phyloP scores from a whole-genome alignment of 2,888 invertebrate species.

The Peribatodes rhomboidaria region DNA sequence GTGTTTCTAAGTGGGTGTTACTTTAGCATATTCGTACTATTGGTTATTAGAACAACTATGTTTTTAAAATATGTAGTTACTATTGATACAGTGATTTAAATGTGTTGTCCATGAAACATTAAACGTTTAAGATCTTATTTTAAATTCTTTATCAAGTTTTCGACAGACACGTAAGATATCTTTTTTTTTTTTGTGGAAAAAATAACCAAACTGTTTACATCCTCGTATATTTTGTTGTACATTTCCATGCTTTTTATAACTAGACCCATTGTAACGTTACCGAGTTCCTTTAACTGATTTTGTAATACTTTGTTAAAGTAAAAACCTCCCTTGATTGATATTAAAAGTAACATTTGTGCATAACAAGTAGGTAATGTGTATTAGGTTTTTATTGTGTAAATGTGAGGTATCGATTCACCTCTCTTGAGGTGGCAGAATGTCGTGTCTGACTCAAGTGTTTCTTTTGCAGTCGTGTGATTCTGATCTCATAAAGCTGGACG shows the following conservation, averaged over 20 bases:
- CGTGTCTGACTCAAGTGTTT: constrained; percentile 65
- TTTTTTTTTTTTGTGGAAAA: too few species aligned
- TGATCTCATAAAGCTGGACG: constrained; percentile 81
- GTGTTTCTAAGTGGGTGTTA: neutral
- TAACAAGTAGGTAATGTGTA: constrained; percentile 1
- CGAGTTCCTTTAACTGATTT: neutral
- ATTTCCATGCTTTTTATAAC: neutral
- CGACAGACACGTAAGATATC: too few species aligned
- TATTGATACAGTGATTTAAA: too few species aligned
- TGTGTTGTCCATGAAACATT: too few species aligned
- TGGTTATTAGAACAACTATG: too few species aligned
- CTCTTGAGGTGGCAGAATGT: neutral
- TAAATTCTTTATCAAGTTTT: too few species aligned
- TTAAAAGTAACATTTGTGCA: neutral
- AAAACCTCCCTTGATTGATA: neutral
- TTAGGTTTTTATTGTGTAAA: constrained; percentile 3
- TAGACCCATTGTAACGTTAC: neutral
- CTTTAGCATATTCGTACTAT: neutral
- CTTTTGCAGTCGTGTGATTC: constrained; percentile 80
- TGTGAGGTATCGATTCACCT: neutral
- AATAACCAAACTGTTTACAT: neutral
- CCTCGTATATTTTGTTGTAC: neutral
- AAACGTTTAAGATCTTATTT: too few species aligned
- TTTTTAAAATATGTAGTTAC: too few species aligned
- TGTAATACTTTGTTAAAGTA: neutral